phyloP scores from a whole-genome alignment of 2,797 vertebrate genomes.

The Gallinago solitaria region DNA sequence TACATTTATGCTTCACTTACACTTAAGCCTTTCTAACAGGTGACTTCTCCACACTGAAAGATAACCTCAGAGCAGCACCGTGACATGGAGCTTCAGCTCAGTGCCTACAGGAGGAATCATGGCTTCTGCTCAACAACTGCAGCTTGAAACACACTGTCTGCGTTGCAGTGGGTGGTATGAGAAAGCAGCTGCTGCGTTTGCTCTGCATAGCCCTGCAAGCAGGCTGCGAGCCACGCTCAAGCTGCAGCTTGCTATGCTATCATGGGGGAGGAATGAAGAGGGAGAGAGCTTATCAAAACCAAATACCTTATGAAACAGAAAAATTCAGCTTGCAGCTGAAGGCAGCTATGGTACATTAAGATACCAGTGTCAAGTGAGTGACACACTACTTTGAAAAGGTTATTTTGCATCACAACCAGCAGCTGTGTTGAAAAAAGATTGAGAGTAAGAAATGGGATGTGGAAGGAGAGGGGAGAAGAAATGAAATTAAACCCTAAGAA shows the following conservation, averaged over 20 bases:
- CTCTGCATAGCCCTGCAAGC: neutral
- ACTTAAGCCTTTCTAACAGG: neutral
- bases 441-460: neutral
- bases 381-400: neutral
- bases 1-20: neutral
- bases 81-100: neutral
- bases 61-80: neutral
- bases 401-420: neutral
- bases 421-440: neutral
- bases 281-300: neutral
- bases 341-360: neutral
- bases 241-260: neutral
- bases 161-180: neutral
- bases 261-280: neutral
- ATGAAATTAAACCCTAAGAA: neutral
- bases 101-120: neutral
- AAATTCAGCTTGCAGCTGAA: neutral
- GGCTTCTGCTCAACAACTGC: neutral
- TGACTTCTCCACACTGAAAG: neutral
- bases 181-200: neutral
- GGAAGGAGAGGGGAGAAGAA: neutral
- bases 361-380: neutral
- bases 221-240: neutral
- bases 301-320: neutral
- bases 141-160: neutral